Evolutionary conservation across 2,888 invertebrate genomes (phyloP).

Genomic region (Anorthoa munda): DNA sequence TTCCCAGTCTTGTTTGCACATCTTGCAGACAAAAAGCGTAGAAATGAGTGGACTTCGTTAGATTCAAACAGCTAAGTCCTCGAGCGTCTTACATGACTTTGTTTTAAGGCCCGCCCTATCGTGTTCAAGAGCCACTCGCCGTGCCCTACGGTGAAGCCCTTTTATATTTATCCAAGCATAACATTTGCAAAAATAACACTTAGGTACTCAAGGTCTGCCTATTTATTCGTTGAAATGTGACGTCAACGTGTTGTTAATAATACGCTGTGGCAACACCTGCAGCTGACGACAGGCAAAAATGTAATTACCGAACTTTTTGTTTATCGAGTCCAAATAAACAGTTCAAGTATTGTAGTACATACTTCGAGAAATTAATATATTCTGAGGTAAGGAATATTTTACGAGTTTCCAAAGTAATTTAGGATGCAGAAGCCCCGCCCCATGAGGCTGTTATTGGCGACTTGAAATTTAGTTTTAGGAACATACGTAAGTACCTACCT

Average conservation of each 20-base stretch:
- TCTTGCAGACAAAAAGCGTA: slow-evolving; percentile 25
- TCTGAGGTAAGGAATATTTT: slow-evolving; percentile 37
- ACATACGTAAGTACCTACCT: no score
- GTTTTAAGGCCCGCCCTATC: slow-evolving; percentile 56
- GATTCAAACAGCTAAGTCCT: slow-evolving; percentile 57
- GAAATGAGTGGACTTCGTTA: slow-evolving; percentile 57
- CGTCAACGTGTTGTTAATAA: slow-evolving; percentile 41
- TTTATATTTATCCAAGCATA: slow-evolving; percentile 57
- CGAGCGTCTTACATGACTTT: slow-evolving; percentile 53
- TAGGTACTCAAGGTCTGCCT: slow-evolving; percentile 23
- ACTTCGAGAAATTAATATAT: slow-evolving; percentile 18
- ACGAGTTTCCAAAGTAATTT: slow-evolving; percentile 36
- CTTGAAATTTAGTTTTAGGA: slow-evolving; percentile 20
- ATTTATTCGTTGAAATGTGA: slow-evolving; percentile 37
- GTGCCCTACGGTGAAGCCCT: slow-evolving; percentile 34
- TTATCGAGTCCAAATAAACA: slow-evolving; percentile 35
- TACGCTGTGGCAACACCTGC: slow-evolving; percentile 38
- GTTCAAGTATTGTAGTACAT: slow-evolving; percentile 6
- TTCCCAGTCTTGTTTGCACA: slow-evolving; percentile 33
- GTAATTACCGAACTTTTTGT: slow-evolving; percentile 44
- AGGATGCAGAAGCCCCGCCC: slow-evolving; percentile 16
- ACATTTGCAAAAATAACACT: slow-evolving; percentile 53
- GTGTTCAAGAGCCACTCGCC: slow-evolving; percentile 50
- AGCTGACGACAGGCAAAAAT: slow-evolving; percentile 46
- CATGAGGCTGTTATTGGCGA: slow-evolving; percentile 4